These are phyloP conservation scores for Eurypyga helias DNA, from an alignment of 2,113 vertebrate genomes.

Conservation along the genomic window DNA sequence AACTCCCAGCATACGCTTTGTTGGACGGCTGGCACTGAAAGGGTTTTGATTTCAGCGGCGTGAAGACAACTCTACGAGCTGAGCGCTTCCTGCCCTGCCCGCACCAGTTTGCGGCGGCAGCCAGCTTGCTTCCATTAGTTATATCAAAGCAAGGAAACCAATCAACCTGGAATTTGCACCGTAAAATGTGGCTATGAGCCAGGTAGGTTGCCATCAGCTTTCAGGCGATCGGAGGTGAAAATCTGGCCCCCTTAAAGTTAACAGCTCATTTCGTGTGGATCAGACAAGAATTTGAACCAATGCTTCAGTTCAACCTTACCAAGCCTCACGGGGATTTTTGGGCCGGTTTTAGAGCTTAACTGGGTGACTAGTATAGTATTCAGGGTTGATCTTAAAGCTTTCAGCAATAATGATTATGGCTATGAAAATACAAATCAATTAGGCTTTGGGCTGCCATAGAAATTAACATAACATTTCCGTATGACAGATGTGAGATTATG, in stretches of 20 bases:
- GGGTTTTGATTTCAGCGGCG: neutral
- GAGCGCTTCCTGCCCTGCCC: neutral
- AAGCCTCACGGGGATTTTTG: neutral
- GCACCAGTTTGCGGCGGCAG: neutral
- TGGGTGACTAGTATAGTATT: neutral
- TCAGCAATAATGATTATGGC: neutral
- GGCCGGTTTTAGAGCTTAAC: neutral
- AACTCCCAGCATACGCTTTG: neutral
- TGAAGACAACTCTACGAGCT: neutral
- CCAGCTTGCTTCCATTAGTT: constrained; percentile 33
- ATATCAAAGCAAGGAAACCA: constrained; percentile 34
- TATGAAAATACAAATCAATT: neutral
- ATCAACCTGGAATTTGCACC: neutral
- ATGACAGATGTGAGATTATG: neutral
- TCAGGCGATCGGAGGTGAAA: neutral
- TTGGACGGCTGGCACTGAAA: neutral
- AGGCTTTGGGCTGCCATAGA: neutral
- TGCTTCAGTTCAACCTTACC: neutral
- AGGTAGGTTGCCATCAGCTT: neutral
- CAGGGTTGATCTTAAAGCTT: neutral
- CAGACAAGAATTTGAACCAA: neutral
- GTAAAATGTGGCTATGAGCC: neutral
- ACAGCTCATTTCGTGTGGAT: neutral
- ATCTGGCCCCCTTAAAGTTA: neutral
- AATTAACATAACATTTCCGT: neutral